Base-by-base conservation (phyloP, 2,113 vertebrate genomes). In the Entelurus aequoreus region DNA sequence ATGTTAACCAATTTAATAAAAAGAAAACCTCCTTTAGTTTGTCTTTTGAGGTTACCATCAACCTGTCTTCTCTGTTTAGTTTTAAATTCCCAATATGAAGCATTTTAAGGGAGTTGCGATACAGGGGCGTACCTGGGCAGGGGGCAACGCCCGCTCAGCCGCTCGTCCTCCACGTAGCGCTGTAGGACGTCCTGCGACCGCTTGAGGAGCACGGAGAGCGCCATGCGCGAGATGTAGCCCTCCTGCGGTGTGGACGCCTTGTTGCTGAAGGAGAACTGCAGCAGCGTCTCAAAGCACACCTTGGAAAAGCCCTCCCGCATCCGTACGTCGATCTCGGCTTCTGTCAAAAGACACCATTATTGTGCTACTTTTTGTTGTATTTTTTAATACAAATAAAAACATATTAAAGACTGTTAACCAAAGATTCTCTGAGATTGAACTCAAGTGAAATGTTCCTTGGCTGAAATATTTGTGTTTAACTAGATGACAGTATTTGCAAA, bases 231-330 rank as follows among this genome's bases (percentile, higher is more conserved):
- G 86, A 99, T 99, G 84, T 97, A 98, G 65, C 97, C 97, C 90
- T 99, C 97, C 84, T 98, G 95, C 36, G 96, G 95, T 21, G 95
- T 98, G 68, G 94, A 93, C 62, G 93, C 95, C 88, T 95, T 97
- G 89, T 95, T 97, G 91, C 97, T 98, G 90, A 99, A 98, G 78
- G 97, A 99, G 87, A 98, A 99, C 90, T 97, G 97, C 46, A 99
- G 92, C 78, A 99, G 78, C 0, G 96, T 99, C 90, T 99, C 96
- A 73, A 99, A 99, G 80, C 97, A 99, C 86, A 98, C 95, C 86
- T 99, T 99, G 5, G 97, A 99, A 88, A 99, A 99, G 54, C 98
- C 94, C 79, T 99, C 96, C 80, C 96, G 89, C 93, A 99, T 94
- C 76, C 97, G 92, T 79, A 97, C 92, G 75, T 98, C 95, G 75